A percentile compares a stretch with the other conserved stretches of the same genome.
These are phyloP conservation scores for Gari tellinella DNA, from an alignment of 2,888 invertebrate genomes.

Conservation along the genomic window DNA sequence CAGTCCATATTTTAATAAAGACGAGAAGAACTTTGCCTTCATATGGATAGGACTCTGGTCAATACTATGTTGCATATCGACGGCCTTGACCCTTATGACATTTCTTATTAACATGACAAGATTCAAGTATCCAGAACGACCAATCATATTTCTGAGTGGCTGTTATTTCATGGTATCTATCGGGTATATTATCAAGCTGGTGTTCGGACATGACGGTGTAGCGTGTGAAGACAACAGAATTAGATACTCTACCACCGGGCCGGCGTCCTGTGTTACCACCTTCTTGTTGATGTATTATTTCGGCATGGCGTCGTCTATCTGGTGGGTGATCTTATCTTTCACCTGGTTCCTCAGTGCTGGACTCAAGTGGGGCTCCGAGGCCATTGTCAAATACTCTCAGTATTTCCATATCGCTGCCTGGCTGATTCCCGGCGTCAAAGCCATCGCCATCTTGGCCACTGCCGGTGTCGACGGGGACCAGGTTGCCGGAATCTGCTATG, in stretches of 20 bases:
- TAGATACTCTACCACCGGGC: conserved; percentile 87
- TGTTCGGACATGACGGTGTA: conserved; percentile 92
- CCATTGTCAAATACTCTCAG: conserved; percentile 95
- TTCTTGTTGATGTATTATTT: conserved; percentile 99
- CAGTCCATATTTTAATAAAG: conserved; percentile 92
- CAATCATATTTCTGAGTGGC: conserved; percentile 98
- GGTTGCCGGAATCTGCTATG: conserved; percentile 97
- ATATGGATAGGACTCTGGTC: conserved; percentile 99
- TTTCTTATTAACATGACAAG: conserved; percentile 97
- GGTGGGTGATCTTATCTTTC: conserved; percentile 97
- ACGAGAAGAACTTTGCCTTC: conserved; percentile 96
- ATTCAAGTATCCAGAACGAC: conserved; percentile 95
- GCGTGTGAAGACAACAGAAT: conserved; percentile 88
- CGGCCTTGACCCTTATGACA: conserved; percentile 97
- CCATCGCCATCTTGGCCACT: conserved; percentile 94
- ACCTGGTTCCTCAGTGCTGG: conserved; percentile 99
- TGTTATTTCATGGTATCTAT: conserved; percentile 96
- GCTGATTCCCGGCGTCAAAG: conserved; percentile 96
- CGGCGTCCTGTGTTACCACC: conserved; percentile 95
- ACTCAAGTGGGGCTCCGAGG: conserved; percentile 99
- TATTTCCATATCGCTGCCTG: conserved; percentile 99
- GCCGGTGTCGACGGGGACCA: conserved; percentile 98
- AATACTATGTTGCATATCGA: conserved; percentile 97
- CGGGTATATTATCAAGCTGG: conserved; percentile 94
- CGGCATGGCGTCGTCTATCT: conserved; percentile 99